Evolutionary conservation across 2,888 invertebrate species (phyloP).

Genomic region (Acanthopleura granulata): DNA sequence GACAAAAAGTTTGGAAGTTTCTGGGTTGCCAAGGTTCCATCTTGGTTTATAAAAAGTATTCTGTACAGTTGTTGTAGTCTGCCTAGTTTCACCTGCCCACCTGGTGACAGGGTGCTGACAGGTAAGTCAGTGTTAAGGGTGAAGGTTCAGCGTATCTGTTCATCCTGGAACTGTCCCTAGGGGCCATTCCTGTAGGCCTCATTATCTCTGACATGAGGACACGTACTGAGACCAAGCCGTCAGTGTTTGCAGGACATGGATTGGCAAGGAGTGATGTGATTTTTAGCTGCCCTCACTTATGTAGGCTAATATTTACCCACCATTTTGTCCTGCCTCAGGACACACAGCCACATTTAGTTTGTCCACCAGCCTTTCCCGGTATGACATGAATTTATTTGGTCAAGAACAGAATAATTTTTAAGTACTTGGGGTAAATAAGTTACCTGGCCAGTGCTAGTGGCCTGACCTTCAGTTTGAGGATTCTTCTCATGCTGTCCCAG

Average conservation of each 20-base stretch:
- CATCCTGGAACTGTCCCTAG: no score
- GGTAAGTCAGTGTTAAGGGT: no score
- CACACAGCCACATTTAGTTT: background rate
- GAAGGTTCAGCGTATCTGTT: no score
- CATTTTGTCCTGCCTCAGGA: background rate
- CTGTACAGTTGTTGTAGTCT: no score
- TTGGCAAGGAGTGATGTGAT: background rate
- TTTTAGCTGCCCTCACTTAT: conserved; percentile 1
- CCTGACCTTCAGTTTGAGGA: background rate
- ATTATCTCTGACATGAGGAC: no score
- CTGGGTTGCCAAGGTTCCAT: no score
- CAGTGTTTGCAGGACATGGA: background rate
- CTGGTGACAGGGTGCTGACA: no score
- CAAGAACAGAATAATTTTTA: conserved; percentile 14
- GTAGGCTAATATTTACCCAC: background rate
- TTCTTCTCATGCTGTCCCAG: background rate
- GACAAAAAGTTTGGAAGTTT: no score
- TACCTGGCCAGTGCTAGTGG: background rate
- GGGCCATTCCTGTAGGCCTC: no score
- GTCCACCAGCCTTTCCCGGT: background rate
- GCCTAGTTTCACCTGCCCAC: no score
- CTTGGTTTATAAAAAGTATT: no score
- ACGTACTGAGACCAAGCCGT: no score
- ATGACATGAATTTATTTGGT: conserved; percentile 18
- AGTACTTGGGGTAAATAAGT: background rate